Evolutionary conservation across 2,888 invertebrate species (phyloP).

Genomic region (Drosophila glabriapex): DNA sequence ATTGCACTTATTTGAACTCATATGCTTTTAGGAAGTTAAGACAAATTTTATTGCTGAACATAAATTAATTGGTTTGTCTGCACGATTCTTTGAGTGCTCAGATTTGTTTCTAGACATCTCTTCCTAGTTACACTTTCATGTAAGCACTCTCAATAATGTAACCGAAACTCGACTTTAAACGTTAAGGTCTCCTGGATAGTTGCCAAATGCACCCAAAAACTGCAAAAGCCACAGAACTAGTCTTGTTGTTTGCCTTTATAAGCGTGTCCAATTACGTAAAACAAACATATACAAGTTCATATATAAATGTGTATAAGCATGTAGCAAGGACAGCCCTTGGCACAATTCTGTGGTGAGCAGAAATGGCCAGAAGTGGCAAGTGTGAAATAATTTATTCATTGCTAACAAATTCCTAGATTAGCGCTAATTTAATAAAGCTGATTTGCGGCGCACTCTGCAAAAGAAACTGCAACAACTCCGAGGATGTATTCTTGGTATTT

Average conservation of each 20-base stretch:
- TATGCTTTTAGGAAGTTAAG: background rate
- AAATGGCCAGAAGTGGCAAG: constrained; percentile 13
- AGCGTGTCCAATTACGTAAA: background rate
- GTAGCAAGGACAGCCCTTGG: constrained; percentile 7
- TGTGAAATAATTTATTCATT: constrained; percentile 71
- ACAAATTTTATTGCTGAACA: background rate
- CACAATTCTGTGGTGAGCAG: constrained; percentile 3
- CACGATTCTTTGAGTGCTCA: background rate
- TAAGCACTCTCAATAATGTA: constrained; percentile 1
- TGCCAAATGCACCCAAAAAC: constrained; percentile 26
- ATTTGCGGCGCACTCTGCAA: background rate
- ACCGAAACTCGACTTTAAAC: background rate
- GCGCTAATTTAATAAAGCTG: constrained; percentile 54
- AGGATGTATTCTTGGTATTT: background rate
- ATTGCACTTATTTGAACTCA: background rate
- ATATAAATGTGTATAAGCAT: background rate
- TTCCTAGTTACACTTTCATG: constrained; percentile 6
- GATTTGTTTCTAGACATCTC: background rate
- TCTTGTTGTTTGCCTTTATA: background rate
- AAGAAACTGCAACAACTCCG: background rate
- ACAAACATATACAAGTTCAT: background rate
- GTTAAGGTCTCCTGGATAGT: constrained; percentile 29
- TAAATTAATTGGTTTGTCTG: background rate
- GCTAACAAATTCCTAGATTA: constrained; percentile 65
- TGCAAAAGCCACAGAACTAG: constrained; percentile 18